Evolutionary conservation across 2,888 invertebrate species (phyloP).

Genomic region (Hypolimnas misippus): DNA sequence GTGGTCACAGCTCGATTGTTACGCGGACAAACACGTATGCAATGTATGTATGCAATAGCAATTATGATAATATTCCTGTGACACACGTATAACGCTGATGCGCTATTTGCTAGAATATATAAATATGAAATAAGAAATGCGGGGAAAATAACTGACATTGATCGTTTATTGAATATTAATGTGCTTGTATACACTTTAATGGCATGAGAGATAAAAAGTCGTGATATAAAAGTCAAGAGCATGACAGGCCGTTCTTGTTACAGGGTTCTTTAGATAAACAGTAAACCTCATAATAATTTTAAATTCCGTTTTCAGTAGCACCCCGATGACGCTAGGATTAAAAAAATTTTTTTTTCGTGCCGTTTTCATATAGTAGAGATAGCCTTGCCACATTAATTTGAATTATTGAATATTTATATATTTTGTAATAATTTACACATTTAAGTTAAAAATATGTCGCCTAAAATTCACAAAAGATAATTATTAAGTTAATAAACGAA

Average conservation of each 20-base stretch:
- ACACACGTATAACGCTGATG: slow-evolving; percentile 17
- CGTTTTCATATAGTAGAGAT: too few species aligned
- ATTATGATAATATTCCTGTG: slow-evolving; percentile 30
- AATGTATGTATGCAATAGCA: slow-evolving; percentile 20
- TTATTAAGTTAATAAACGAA: too few species aligned
- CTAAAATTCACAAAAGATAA: too few species aligned
- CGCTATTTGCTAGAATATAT: slow-evolving; percentile 16
- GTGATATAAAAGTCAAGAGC: background rate
- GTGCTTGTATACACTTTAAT: background rate
- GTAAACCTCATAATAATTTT: too few species aligned
- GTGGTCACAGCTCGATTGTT: slow-evolving; percentile 20
- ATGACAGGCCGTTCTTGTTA: background rate
- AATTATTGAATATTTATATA: too few species aligned
- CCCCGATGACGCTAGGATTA: too few species aligned
- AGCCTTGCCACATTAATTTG: too few species aligned
- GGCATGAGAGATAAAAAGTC: background rate
- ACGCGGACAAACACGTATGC: slow-evolving; percentile 16
- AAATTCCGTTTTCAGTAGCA: too few species aligned
- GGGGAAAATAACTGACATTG: slow-evolving; percentile 18
- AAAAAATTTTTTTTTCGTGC: too few species aligned
- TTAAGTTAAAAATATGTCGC: too few species aligned
- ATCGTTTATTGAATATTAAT: slow-evolving; percentile 5
- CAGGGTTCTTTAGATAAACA: too few species aligned
- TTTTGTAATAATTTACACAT: too few species aligned
- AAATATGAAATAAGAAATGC: slow-evolving; percentile 20